Conservation (phyloP, 2,888 invertebrate species). For the Drepanosiphum platanoidis region DNA sequence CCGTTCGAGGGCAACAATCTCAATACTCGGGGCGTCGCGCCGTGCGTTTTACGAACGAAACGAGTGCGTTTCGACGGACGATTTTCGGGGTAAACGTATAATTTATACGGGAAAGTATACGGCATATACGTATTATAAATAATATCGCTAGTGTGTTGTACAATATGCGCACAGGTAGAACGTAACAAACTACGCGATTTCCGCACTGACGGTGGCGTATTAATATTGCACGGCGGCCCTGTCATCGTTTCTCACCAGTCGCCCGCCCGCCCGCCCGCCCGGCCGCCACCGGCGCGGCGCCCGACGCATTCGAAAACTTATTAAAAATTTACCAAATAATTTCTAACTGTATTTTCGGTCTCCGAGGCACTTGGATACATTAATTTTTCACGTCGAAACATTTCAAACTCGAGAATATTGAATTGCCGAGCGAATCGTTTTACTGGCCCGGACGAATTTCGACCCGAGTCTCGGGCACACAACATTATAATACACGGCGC, state of each 20-base stretch:
- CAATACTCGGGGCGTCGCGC: too few relatives aligned
- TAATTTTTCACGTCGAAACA: slow-evolving; percentile 39
- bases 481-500: background rate
- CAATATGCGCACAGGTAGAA: background rate
- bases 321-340: slow-evolving; percentile 54
- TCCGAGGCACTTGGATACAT: slow-evolving; percentile 27
- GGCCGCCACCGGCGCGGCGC: background rate
- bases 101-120: background rate
- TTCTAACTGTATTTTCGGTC: slow-evolving; percentile 22
- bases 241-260: slow-evolving; percentile 30
- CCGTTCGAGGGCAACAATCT: too few relatives aligned
- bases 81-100: background rate
- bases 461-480: background rate
- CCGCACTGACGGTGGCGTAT: background rate
- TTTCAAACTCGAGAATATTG: slow-evolving; percentile 24
- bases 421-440: slow-evolving; percentile 32
- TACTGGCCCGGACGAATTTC: background rate
- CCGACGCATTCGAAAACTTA: background rate
- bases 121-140: too few relatives aligned
- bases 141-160: background rate
- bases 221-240: slow-evolving; percentile 28
- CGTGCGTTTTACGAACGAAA: too few relatives aligned
- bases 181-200: background rate
- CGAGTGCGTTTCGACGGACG: too few relatives aligned
- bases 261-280: too few relatives aligned